phyloP scores from a whole-genome alignment of 2,888 invertebrate species.

The Cheilosia pagana region DNA sequence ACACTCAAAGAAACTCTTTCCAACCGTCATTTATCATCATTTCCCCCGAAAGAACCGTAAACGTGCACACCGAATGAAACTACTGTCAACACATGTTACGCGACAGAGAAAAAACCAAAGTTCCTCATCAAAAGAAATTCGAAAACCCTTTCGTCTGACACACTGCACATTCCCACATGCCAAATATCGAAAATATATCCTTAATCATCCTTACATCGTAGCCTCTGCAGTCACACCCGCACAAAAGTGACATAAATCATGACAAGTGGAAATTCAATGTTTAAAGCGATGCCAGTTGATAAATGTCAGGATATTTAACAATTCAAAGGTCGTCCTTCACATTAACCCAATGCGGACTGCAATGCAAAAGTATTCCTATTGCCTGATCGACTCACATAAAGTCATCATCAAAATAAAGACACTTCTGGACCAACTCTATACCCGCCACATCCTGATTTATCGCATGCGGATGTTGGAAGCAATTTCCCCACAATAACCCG shows the following conservation, averaged over 20 bases:
- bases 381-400: conserved; percentile 31
- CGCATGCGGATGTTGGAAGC: conserved; percentile 10
- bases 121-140: conserved; percentile 31
- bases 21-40: conserved; percentile 48
- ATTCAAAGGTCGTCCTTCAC: not conserved
- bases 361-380: not conserved
- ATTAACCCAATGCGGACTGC: conserved; percentile 20
- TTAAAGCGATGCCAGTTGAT: conserved; percentile 28
- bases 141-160: conserved; percentile 40
- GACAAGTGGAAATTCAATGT: not conserved
- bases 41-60: not conserved
- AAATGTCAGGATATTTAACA: conserved; percentile 36
- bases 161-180: not conserved
- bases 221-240: conserved; percentile 1
- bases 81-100: conserved; percentile 59
- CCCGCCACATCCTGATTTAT: conserved; percentile 59
- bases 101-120: conserved; percentile 1
- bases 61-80: conserved; percentile 14
- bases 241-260: conserved; percentile 38
- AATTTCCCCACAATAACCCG: not conserved
- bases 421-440: conserved; percentile 26
- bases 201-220: conserved; percentile 12
- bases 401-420: conserved; percentile 47
- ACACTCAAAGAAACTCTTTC: conserved; percentile 18
- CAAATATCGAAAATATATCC: conserved; percentile 3